Evolutionary conservation across 35 echinoderm and acorn worm genomes (phyloP), one percentile per base, ranked within the genome.

Genomic region (Eucidaris tribuloides): DNA sequence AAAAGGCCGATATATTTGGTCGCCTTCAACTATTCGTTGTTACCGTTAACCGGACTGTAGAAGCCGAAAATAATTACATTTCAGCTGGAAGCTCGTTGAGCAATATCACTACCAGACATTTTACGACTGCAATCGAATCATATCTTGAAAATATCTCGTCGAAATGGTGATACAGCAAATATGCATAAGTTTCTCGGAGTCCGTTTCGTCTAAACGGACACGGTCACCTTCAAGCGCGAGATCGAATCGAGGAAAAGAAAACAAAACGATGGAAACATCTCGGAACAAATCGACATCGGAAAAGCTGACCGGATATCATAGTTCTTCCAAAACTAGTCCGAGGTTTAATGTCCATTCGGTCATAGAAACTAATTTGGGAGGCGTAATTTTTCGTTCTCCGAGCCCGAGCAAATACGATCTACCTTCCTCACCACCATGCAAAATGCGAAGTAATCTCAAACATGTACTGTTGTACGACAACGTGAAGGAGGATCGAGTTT

Each of bases 371-470:
- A n/a, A 52, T n/a, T 9, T 52, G 9, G 48, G n/a, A 9, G 48
- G 48, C 48, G 48, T 52, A 9, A n/a, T 11, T 9, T 42, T 44
- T 27, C 68, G 68, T 1, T 42, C 68, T 22, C 34, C 68, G 41
- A 74, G 68, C 37, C 68, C 68, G 38, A 17, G 35, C 14, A 74
- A 7, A 22, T 23, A 74, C 35, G 41, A 74, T 36, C 35, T 74
- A 13, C 68, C 68, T 9, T 14, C 35, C 28, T 74, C 68, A 22
- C 37, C 68, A 22, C 28, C 68, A 24, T 40, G 28, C 15, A 42
- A 32, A 40, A 33, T 74, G 29, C 68, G 35, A 7, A 74, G 68
- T 40, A 74, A 44, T 42, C 68, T 74, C 28, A 74, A 74, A 74
- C 68, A 44, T 23, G 68, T 74, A 22, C 41, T 74, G 24, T 24